These are phyloP conservation scores for Pyrgus malvae DNA, from an alignment of 2,888 invertebrate genomes.

Conservation along the genomic window DNA sequence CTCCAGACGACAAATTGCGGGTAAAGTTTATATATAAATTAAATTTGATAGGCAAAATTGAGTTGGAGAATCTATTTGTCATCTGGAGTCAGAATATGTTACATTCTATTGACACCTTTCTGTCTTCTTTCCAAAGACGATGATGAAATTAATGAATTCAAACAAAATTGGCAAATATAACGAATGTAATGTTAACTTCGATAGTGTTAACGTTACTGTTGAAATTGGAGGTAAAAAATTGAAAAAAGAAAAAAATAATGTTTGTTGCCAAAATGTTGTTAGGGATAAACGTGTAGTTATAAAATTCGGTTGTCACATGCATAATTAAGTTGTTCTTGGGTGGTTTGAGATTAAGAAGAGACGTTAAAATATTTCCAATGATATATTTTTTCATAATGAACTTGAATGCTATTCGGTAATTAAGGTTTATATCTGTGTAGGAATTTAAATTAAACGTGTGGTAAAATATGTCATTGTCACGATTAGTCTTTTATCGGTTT, in stretches of 20 bases:
- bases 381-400: slow-evolving; percentile 82
- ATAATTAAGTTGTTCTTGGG: slow-evolving; percentile 80
- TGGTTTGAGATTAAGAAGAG: slow-evolving; percentile 75
- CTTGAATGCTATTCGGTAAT: slow-evolving; percentile 79
- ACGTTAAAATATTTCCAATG: slow-evolving; percentile 80
- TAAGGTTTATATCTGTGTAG: slow-evolving; percentile 81
- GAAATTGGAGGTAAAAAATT: slow-evolving; percentile 58
- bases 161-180: slow-evolving; percentile 40
- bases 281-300: slow-evolving; percentile 77
- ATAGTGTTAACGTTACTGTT: slow-evolving; percentile 65
- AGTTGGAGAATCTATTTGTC: slow-evolving; percentile 40
- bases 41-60: slow-evolving; percentile 65
- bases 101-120: slow-evolving; percentile 62
- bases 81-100: slow-evolving; percentile 47
- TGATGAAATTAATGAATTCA: slow-evolving; percentile 48
- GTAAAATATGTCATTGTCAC: slow-evolving; percentile 64
- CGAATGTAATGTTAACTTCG: slow-evolving; percentile 65
- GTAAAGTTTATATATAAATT: slow-evolving; percentile 42
- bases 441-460: slow-evolving; percentile 77
- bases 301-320: slow-evolving; percentile 79
- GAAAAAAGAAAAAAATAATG: slow-evolving; percentile 62
- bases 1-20: slow-evolving; percentile 47
- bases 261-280: slow-evolving; percentile 83
- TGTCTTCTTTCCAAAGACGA: slow-evolving; percentile 69
- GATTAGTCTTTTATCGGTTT: slow-evolving; percentile 43